Base-by-base conservation (phyloP, 1,140 invertebrate genomes). In the Drosophila baimaii region DNA sequence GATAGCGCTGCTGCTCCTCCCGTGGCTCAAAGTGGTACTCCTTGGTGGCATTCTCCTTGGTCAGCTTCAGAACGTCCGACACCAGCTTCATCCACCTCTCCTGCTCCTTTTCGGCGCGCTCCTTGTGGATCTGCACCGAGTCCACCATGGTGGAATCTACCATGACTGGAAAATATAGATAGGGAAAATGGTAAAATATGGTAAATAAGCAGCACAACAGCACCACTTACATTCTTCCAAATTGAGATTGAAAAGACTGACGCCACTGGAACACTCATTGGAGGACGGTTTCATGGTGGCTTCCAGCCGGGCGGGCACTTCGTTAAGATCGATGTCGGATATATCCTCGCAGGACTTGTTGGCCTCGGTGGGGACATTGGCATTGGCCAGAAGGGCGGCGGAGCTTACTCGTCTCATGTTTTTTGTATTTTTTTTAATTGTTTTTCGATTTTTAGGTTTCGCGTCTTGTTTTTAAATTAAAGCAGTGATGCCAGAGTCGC, bases 191-290 rank as follows among this genome's bases (percentile, higher is more conserved):
- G n/a, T n/a, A n/a, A n/a, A n/a, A n/a, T n/a, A n/a, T n/a, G n/a
- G n/a, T n/a, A n/a, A n/a, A n/a, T n/a, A n/a, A n/a, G n/a, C n/a
- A n/a, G n/a, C n/a, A n/a, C n/a, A n/a, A n/a, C n/a, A n/a, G n/a
- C n/a, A n/a, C n/a, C n/a, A n/a, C 66, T 65, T 35, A 83, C 83
- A 29, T 19, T 73, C 79, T 2, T 43, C 62, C 8, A 79, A 25
- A 25, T 78, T 47, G 25, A 88, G 56, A 13, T 83, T 77, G 6
- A 86, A 86, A 12, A 88, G 27, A 23, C 81, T 84, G 27, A 17
- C 47, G 33, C 27, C 55, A 39, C 21, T 72, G 51, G 31, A 5
- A 4, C 27, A 5, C 7, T 23, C 9, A n/a, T 52, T 9, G 47
- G 73, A n/a, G 25, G 43, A n/a, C 1, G 65, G 43, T n/a, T 79